Evolutionary conservation across 1,140 invertebrate species (phyloP), one percentile per base, ranked within the genome.

Genomic region (Drosophila setifemur): DNA sequence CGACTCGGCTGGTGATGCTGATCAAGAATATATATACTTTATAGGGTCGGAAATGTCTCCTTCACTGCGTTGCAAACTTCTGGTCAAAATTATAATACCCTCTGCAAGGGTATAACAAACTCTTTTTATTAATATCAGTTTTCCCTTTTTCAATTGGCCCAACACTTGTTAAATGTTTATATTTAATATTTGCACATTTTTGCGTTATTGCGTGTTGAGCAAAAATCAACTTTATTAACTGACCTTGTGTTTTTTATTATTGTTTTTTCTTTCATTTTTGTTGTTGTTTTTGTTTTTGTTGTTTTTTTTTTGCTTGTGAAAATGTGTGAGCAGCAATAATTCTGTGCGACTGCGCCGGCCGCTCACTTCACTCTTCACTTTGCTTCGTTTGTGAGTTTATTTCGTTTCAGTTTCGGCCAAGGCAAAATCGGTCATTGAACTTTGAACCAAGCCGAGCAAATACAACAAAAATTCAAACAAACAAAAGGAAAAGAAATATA

Each of bases 401-500:
- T 74, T 52, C 18, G 11, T 50, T 53, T 76, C 42, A 14, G 45
- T 68, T 76, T 70, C 29, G 54, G 55, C 29, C 67, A 71, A 75
- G 52, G 68, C 75, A 53, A 86, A 86, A 86, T 81, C 82, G 81
- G 82, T 86, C 81, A 86, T 76, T 86, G 76, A 86, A 76, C 81
- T 86, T 81, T 86, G 81, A 86, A 87, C 81, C 82, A 73, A 23
- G 26, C 21, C 18, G 21, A 61, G 57, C 35, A 25, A 33, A 37
- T 8, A 26, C n/a, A n/a, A n/a, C 19, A n/a, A 14, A 28, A 33
- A 29, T 2, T 2, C 3, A n/a, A 35, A 35, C 2, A 49, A 33
- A 33, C 6, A 21, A 19, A 47, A 18, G 6, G 21, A 31, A 12
- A 47, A n/a, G 7, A 25, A 26, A 12, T 14, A 43, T 2, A 25